These are phyloP conservation scores for Limnephilus lunatus DNA, from an alignment of 2,888 invertebrate genomes.

Conservation along the genomic window DNA sequence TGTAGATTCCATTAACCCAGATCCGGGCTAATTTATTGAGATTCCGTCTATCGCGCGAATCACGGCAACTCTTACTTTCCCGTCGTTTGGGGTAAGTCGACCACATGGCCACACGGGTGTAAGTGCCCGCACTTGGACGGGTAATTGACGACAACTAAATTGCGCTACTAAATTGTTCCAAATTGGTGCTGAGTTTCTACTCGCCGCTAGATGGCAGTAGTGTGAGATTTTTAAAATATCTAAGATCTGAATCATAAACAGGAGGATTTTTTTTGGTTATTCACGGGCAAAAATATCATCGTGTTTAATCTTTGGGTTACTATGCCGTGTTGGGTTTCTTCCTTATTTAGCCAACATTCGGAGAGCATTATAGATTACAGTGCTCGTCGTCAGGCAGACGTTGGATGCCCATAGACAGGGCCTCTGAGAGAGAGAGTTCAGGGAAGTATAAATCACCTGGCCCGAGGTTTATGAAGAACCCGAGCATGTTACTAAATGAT, in stretches of 20 bases:
- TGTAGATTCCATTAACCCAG: neutral
- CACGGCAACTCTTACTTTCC: neutral
- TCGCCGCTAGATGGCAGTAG: constrained; percentile 9
- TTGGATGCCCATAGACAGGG: too few relatives aligned
- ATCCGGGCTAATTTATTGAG: neutral
- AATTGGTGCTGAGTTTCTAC: neutral
- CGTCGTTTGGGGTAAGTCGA: neutral
- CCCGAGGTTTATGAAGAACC: too few relatives aligned
- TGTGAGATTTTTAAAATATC: neutral
- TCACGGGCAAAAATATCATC: too few relatives aligned
- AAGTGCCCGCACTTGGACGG: constrained; percentile 1
- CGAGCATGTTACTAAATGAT: too few relatives aligned
- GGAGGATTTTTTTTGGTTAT: too few relatives aligned
- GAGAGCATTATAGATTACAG: neutral
- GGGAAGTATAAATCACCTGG: too few relatives aligned
- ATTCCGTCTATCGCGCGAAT: neutral
- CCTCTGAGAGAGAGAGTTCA: too few relatives aligned
- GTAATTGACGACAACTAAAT: constrained; percentile 8
- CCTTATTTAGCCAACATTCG: neutral
- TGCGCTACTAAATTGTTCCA: neutral
- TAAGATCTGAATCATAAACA: neutral
- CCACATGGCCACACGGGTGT: neutral
- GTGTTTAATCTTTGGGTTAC: neutral
- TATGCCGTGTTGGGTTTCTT: neutral
- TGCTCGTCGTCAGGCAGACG: neutral